Base-by-base conservation (phyloP, 2,113 vertebrate species). In the Callipepla californica region DNA sequence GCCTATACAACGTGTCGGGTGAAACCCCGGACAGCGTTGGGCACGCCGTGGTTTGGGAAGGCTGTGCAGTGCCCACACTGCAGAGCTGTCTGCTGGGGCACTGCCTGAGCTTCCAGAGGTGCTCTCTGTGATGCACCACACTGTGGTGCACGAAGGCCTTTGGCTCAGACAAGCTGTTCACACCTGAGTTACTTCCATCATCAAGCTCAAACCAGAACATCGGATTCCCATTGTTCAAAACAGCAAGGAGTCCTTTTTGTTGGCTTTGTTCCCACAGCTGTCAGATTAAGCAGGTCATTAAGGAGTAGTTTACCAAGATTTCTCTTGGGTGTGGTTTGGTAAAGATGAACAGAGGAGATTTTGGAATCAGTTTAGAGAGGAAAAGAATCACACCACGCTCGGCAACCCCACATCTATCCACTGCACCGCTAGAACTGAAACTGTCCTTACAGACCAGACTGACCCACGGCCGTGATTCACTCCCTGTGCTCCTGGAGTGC, bases 261-360 rank as follows among this genome's bases (percentile, higher is more conserved):
- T 95, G 87, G 47, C 68, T 96, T 93, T 96, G 67, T 92, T 96
- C 82, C 87, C 92, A 59, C 77, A 89, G 88, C 97, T 96, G 97
- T 96, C 97, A 97, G 93, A 95, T 96, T 96, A 96, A 94, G 75
- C 78, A 61, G 75, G 70, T 73, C 91, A 94, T 75, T 96, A 87
- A 87, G 32, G 91, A 87, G 87, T 95, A 62, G 58, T 91, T 95
- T 92, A 82, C 61, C 95, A 96, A 79, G 72, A 65, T 62, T 61
- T 94, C 92, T 80, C 50, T 61, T 87, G 95, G 88, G 13, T 85
- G 30, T 57, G 42, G 69, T 76, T 93, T 55, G 62, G 44, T 58
- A 65, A 62, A 87, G 84, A 76, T 75, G 72, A 95, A 68, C 93
- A 48, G 3, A 61, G 23, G 48, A 53, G 91, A 85, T 92, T 96